Evolutionary conservation across 2,797 vertebrate species (phyloP).

Genomic region (Sparus aurata): DNA sequence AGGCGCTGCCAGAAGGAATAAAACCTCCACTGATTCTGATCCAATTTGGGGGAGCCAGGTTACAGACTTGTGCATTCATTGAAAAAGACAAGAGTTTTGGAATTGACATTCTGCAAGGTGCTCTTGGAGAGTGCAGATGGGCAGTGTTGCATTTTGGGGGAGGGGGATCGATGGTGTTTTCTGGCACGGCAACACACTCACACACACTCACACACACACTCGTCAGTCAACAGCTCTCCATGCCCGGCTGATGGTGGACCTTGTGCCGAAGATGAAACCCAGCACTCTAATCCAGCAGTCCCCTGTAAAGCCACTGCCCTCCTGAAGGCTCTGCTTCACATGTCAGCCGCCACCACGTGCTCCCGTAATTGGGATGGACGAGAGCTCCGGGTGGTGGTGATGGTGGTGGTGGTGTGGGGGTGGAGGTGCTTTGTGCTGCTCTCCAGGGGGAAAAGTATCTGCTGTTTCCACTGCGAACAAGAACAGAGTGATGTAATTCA

Average conservation of each 20-base stretch:
- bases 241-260: conserved; percentile 34
- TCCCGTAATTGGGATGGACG: conserved; percentile 66
- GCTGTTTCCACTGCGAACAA: conserved; percentile 54
- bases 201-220: conserved; percentile 31
- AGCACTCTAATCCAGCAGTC: conserved; percentile 52
- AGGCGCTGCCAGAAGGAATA: conserved; percentile 77
- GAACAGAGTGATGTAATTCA: conserved; percentile 62
- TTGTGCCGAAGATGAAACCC: conserved; percentile 59
- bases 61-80: conserved; percentile 73
- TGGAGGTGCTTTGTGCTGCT: conserved; percentile 35
- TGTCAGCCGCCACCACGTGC: conserved; percentile 26
- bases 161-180: conserved; percentile 72
- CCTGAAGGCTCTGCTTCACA: conserved; percentile 48
- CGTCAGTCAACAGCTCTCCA: conserved; percentile 46
- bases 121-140: conserved; percentile 48
- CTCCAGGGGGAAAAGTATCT: conserved; percentile 59
- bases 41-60: conserved; percentile 78
- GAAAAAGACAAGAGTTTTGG: conserved; percentile 73
- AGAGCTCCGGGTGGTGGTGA: conserved; percentile 25
- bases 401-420: not conserved
- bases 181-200: conserved; percentile 32
- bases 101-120: conserved; percentile 76
- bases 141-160: conserved; percentile 60
- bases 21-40: conserved; percentile 80
- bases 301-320: conserved; percentile 37